Conservation (phyloP, 1,140 invertebrate species). For the Lucilia cuprina region DNA sequence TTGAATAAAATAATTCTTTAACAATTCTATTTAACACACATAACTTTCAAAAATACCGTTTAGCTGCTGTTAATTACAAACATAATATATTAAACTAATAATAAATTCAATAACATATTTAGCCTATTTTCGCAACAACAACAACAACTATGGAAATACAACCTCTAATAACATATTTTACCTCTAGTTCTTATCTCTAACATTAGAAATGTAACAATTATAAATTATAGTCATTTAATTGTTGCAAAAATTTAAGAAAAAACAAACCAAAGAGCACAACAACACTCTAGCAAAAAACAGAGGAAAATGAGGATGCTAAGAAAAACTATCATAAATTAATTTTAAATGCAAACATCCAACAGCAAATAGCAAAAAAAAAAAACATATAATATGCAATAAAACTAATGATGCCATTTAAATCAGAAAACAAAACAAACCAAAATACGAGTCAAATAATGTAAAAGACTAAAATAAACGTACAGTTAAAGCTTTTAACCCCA, state of each 20-base stretch:
- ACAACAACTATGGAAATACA: too few species aligned
- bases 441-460: not conserved
- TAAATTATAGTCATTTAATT: slow-evolving; percentile 16
- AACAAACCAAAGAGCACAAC: not conserved
- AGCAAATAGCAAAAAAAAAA: not conserved
- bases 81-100: too few species aligned
- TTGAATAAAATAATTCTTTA: too few species aligned
- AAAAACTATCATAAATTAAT: not conserved
- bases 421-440: not conserved
- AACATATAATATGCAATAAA: not conserved
- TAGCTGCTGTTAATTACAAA: too few species aligned
- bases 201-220: not conserved
- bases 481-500: slow-evolving; percentile 17
- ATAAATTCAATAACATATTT: too few species aligned
- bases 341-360: not conserved
- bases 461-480: not conserved
- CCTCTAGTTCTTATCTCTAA: not conserved
- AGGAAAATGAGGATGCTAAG: not conserved
- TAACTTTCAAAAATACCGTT: too few species aligned
- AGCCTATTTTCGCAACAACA: too few species aligned
- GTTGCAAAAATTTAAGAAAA: not conserved
- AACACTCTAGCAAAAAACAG: not conserved
- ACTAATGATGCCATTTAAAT: slow-evolving; percentile 17
- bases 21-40: too few species aligned
- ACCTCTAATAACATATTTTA: too few species aligned